A percentile compares a stretch with the other conserved stretches of the same genome.
Conservation (phyloP, 2,888 invertebrate genomes). For the Lochmaea crataegi region DNA sequence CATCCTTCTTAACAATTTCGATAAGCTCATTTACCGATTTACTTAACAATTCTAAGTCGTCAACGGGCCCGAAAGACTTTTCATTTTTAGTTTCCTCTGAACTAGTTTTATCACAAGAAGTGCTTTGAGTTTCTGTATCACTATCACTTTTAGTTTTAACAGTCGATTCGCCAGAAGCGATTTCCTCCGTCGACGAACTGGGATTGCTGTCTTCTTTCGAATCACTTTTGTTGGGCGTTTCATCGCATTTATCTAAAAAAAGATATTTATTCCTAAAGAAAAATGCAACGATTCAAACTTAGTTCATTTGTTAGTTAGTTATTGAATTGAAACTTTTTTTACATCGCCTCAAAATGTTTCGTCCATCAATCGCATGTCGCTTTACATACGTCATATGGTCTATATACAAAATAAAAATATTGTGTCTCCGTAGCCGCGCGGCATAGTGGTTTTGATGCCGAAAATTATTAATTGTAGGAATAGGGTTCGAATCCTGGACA, state of each 20-base stretch:
- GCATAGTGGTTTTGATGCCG: too few relatives aligned
- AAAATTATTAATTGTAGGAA: too few relatives aligned
- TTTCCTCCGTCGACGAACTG: conserved; percentile 56
- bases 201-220: conserved; percentile 48
- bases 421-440: too few relatives aligned
- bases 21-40: conserved; percentile 62
- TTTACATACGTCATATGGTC: too few relatives aligned
- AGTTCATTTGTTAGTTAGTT: too few relatives aligned
- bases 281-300: too few relatives aligned
- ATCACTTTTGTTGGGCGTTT: conserved; percentile 39
- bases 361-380: too few relatives aligned
- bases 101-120: conserved; percentile 55
- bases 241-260: conserved; percentile 46
- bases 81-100: conserved; percentile 52
- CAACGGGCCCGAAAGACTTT: conserved; percentile 53
- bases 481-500: too few relatives aligned
- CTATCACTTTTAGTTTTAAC: conserved; percentile 53
- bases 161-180: conserved; percentile 35
- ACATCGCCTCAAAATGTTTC: too few relatives aligned
- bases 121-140: conserved; percentile 59
- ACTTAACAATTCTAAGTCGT: conserved; percentile 60
- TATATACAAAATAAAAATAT: too few relatives aligned
- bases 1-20: conserved; percentile 61
- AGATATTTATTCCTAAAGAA: not conserved
- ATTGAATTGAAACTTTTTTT: too few relatives aligned